These are phyloP conservation scores for Pardalotus punctatus DNA, from an alignment of 2,113 vertebrate species.

Conservation along the genomic window DNA sequence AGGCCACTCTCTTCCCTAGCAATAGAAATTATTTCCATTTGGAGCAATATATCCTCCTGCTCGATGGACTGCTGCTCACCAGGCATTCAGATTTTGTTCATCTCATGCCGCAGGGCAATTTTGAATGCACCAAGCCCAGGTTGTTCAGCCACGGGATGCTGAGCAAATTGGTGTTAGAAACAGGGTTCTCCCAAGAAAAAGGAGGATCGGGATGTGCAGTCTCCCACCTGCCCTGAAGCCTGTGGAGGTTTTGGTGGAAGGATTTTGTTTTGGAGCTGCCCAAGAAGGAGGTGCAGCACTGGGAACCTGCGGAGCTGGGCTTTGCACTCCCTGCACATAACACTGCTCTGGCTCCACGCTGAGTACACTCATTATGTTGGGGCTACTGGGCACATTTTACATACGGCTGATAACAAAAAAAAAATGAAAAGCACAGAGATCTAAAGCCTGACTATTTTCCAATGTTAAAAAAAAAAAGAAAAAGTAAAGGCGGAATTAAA, in stretches of 20 bases:
- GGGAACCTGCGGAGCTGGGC: background rate
- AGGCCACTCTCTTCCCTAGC: slow-evolving; percentile 18
- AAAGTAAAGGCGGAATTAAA: background rate
- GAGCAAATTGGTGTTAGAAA: background rate
- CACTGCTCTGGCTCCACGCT: background rate
- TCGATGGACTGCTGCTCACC: slow-evolving; percentile 39
- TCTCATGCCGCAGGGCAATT: background rate
- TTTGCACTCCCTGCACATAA: background rate
- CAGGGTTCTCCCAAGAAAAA: background rate
- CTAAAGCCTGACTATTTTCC: background rate
- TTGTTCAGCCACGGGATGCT: background rate
- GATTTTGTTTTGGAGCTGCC: background rate
- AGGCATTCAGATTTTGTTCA: slow-evolving; percentile 11
- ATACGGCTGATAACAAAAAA: background rate
- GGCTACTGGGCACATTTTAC: slow-evolving; percentile 1
- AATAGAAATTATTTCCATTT: slow-evolving; percentile 60
- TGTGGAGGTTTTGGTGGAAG: background rate
- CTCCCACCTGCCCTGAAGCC: background rate
- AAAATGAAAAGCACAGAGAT: background rate
- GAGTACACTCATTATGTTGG: background rate
- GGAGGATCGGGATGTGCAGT: background rate
- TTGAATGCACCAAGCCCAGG: background rate
- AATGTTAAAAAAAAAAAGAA: background rate
- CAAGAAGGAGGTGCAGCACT: background rate
- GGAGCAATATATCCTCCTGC: slow-evolving; percentile 51